A percentile compares a stretch with the other conserved stretches of the same genome.
phyloP scores from a whole-genome alignment of 2,797 vertebrate species.

The Cynodonichthys magdalenae region DNA sequence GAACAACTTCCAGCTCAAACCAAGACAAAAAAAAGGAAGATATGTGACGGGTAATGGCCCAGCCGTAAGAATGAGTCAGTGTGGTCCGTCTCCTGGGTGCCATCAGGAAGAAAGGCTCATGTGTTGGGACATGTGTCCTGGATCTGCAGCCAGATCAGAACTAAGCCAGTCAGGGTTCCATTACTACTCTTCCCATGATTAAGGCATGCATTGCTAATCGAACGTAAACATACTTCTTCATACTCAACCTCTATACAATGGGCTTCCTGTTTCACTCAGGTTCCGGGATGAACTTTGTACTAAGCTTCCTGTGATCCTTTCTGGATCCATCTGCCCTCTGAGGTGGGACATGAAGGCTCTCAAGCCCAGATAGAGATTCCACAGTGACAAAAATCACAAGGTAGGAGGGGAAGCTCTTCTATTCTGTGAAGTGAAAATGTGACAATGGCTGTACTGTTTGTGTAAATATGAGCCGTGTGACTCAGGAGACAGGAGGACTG shows the following conservation, averaged over 20 bases:
- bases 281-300: conserved; percentile 48
- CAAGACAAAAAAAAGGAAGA: not conserved
- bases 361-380: conserved; percentile 50
- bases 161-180: conserved; percentile 64
- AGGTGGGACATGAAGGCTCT: conserved; percentile 36
- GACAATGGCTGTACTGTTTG: not conserved
- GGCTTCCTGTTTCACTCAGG: conserved; percentile 68
- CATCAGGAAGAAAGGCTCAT: conserved; percentile 39
- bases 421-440: conserved; percentile 1
- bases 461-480: not conserved
- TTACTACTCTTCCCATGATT: conserved; percentile 77
- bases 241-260: conserved; percentile 55
- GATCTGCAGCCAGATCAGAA: conserved; percentile 62
- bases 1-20: not conserved
- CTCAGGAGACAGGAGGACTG: conserved; percentile 2
- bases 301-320: conserved; percentile 57
- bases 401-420: conserved; percentile 2
- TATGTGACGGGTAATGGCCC: not conserved
- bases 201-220: conserved; percentile 78
- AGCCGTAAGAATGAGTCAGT: conserved; percentile 11
- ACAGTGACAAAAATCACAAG: conserved; percentile 21
- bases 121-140: conserved; percentile 61
- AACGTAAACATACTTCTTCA: conserved; percentile 78
- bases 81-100: conserved; percentile 42
- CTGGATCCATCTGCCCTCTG: conserved; percentile 22